Evolutionary conservation across 2,888 invertebrate genomes (phyloP).

Genomic region (Lymantria dispar): DNA sequence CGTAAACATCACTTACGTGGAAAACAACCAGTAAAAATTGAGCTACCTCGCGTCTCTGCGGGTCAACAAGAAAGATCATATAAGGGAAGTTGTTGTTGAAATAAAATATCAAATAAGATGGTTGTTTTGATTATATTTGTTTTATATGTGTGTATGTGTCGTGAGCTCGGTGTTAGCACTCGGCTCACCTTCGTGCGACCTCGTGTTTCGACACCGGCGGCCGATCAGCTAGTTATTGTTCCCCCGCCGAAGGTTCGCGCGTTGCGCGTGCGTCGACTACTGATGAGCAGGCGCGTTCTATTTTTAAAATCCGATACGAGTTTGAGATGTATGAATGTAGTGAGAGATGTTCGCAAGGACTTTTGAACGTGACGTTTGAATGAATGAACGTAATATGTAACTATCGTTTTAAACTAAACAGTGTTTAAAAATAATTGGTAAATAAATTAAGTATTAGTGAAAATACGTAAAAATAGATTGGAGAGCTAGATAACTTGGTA

Average conservation of each 20-base stretch:
- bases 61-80: not conserved
- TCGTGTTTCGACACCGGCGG: slow-evolving; percentile 73
- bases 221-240: slow-evolving; percentile 72
- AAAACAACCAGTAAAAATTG: slow-evolving; percentile 28
- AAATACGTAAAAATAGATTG: too few species aligned
- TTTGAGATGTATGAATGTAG: slow-evolving; percentile 30
- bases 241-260: slow-evolving; percentile 63
- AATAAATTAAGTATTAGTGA: too few species aligned
- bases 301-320: slow-evolving; percentile 54
- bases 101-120: slow-evolving; percentile 16
- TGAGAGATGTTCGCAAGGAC: slow-evolving; percentile 13
- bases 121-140: slow-evolving; percentile 39
- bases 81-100: not conserved
- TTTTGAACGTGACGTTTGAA: slow-evolving; percentile 12
- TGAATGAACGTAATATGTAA: slow-evolving; percentile 2
- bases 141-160: slow-evolving; percentile 44
- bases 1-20: slow-evolving; percentile 51
- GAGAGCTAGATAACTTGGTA: too few species aligned
- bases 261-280: slow-evolving; percentile 71
- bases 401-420: not conserved
- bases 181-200: slow-evolving; percentile 79
- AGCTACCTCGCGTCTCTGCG: slow-evolving; percentile 23
- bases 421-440: too few species aligned
- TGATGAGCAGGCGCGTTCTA: slow-evolving; percentile 66
- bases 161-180: slow-evolving; percentile 70